Evolutionary conservation across 2,113 vertebrate species (phyloP).

Genomic region (Callipepla californica): DNA sequence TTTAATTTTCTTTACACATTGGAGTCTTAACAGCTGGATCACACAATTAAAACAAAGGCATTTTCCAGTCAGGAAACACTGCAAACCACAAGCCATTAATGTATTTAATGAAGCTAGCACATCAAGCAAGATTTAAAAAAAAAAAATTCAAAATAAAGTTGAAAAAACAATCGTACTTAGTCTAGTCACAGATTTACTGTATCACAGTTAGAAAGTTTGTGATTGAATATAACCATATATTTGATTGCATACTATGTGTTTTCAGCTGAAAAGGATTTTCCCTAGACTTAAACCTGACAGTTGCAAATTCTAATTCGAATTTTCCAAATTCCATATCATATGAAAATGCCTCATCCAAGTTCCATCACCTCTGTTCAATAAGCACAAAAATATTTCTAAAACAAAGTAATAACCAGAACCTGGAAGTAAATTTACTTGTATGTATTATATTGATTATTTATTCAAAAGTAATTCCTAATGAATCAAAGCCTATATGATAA

Average conservation of each 20-base stretch:
- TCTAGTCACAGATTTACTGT: neutral
- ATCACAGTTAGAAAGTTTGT: neutral
- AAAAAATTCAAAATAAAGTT: neutral
- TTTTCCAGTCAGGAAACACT: neutral
- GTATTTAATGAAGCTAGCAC: neutral
- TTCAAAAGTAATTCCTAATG: neutral
- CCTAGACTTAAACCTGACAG: neutral
- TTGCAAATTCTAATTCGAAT: neutral
- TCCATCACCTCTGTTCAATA: neutral
- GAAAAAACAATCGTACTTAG: neutral
- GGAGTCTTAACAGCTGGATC: neutral
- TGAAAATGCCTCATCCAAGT: neutral
- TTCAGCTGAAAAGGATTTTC: neutral
- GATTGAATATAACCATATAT: neutral
- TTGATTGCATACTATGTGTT: neutral
- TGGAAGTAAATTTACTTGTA: neutral
- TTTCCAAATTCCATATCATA: neutral
- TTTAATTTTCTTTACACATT: neutral
- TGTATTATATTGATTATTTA: neutral
- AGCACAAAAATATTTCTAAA: neutral
- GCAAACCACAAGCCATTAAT: slow-evolving; percentile 53
- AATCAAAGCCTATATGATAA: neutral
- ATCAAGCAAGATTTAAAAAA: neutral
- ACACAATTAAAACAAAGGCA: neutral
- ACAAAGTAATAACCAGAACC: neutral